phyloP scores from a whole-genome alignment of 2,888 invertebrate genomes.

The Stenichneumon culpator region DNA sequence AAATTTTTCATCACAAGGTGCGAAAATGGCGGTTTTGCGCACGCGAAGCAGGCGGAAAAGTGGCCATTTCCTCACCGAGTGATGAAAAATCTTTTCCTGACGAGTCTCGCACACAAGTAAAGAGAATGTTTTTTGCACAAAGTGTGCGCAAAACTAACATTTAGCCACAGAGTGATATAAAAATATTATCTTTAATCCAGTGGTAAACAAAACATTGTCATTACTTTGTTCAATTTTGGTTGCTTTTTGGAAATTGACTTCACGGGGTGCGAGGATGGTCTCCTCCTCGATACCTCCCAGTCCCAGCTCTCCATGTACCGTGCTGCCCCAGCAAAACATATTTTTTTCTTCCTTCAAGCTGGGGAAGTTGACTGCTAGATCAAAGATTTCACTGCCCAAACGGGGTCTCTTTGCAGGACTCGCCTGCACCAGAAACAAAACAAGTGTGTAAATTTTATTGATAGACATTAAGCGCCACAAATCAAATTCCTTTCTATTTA shows the following conservation, averaged over 20 bases:
- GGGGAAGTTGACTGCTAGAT: slow-evolving; percentile 58
- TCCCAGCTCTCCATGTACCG: slow-evolving; percentile 92
- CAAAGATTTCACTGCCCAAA: slow-evolving; percentile 68
- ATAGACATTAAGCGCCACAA: not conserved
- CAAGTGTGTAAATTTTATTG: not conserved
- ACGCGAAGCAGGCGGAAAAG: too few relatives aligned
- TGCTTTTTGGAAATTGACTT: slow-evolving; percentile 84
- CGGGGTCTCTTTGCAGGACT: slow-evolving; percentile 76
- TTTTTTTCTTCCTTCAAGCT: slow-evolving; percentile 69
- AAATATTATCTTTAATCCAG: not conserved
- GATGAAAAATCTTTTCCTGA: too few relatives aligned
- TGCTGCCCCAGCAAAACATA: slow-evolving; percentile 93
- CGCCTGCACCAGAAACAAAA: slow-evolving; percentile 72
- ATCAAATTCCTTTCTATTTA: not conserved
- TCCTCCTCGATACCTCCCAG: slow-evolving; percentile 92
- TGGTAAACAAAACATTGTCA: not conserved
- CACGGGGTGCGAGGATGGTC: slow-evolving; percentile 86
- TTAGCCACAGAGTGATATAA: not conserved
- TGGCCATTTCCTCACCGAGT: too few relatives aligned
- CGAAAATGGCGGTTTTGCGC: too few relatives aligned
- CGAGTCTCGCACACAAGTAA: too few relatives aligned
- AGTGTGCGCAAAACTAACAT: too few relatives aligned
- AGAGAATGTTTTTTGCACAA: too few relatives aligned
- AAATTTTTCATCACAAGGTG: too few relatives aligned
- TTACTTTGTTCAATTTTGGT: slow-evolving; percentile 84